Conservation (phyloP, 1,140 invertebrate genomes). For the Diachasma alloeum region DNA sequence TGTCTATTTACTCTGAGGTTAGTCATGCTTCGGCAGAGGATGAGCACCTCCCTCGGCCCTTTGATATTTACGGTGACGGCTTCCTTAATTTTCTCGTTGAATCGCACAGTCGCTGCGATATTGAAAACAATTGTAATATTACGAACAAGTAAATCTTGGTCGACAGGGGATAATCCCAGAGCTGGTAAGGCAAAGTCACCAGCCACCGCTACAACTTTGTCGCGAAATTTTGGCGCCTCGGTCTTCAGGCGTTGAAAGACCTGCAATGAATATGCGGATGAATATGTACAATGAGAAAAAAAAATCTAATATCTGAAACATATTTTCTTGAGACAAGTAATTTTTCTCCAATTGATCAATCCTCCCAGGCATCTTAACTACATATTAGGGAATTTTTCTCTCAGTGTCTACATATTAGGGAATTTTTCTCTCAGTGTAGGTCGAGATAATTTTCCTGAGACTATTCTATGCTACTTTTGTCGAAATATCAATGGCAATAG, state of each 20-base stretch:
- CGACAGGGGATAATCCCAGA: conserved; percentile 69
- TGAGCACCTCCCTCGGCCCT: conserved; percentile 68
- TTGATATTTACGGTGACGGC: conserved; percentile 71
- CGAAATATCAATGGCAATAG: too few species aligned
- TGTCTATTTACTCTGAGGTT: conserved; percentile 68
- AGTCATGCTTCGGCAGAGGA: conserved; percentile 69
- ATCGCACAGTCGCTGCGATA: conserved; percentile 86
- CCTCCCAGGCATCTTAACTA: too few species aligned
- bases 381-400: too few species aligned
- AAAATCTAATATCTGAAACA: too few species aligned
- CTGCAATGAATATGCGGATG: too few species aligned
- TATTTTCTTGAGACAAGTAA: too few species aligned
- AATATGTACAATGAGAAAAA: too few species aligned
- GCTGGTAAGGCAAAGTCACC: conserved; percentile 73
- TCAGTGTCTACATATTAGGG: too few species aligned
- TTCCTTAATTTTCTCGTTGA: conserved; percentile 80
- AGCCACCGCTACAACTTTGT: conserved; percentile 69
- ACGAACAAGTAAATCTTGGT: conserved; percentile 68
- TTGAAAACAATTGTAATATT: conserved; percentile 84
- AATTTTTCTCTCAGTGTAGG: too few species aligned
- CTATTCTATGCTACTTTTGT: too few species aligned
- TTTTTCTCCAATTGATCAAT: too few species aligned
- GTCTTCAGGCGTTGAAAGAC: conserved; percentile 54
- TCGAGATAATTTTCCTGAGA: too few species aligned
- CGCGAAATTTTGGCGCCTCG: conserved; percentile 55